Evolutionary conservation across 2,797 vertebrate genomes (phyloP).

Genomic region (Simalia tracyae): DNA sequence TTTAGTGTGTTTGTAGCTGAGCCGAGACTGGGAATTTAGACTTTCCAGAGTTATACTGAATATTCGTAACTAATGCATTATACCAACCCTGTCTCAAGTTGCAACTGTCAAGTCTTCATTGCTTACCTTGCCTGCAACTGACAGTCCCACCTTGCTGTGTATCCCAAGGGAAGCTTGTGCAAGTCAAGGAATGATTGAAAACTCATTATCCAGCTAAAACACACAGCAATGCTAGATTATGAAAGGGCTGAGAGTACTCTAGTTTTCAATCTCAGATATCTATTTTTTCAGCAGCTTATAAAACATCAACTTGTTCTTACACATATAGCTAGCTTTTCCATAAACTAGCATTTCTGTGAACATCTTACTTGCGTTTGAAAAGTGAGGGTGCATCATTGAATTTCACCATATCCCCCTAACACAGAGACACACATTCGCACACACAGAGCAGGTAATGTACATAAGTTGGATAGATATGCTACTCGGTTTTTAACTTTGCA

Average conservation of each 20-base stretch:
- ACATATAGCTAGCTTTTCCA: background rate
- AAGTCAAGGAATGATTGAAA: background rate
- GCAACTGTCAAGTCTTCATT: background rate
- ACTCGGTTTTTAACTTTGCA: background rate
- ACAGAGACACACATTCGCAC: background rate
- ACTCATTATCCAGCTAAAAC: background rate
- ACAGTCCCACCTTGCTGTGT: background rate
- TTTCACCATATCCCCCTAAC: conserved; percentile 21
- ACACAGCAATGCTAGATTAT: background rate
- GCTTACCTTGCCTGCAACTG: background rate
- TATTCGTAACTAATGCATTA: background rate
- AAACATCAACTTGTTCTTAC: background rate
- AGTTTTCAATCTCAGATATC: background rate
- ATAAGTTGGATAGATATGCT: background rate
- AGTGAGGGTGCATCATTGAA: conserved; percentile 27
- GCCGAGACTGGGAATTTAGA: background rate
- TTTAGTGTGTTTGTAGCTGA: background rate
- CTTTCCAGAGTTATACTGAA: background rate
- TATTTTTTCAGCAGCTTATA: background rate
- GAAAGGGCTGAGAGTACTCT: background rate
- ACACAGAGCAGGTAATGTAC: background rate
- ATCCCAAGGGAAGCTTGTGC: background rate
- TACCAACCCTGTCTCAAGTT: background rate
- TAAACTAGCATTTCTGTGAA: background rate
- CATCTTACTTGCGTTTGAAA: background rate